Evolutionary conservation across 2,888 invertebrate genomes (phyloP).

Genomic region (Hartigia nigra): DNA sequence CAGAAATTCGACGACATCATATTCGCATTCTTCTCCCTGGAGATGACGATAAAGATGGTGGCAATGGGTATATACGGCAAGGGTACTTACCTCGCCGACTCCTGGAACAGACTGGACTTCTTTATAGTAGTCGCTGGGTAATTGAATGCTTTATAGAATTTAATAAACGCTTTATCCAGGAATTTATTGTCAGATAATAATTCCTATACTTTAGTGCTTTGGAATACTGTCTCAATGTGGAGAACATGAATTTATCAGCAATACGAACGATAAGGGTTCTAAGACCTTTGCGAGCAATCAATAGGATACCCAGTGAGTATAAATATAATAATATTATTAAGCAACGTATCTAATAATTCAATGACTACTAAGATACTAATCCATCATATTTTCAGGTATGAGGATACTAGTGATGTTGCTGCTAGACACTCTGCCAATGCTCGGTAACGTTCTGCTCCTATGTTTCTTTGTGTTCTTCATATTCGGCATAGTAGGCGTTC

Average conservation of each 20-base stretch:
- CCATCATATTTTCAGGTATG: constrained; percentile 80
- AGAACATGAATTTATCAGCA: constrained; percentile 97
- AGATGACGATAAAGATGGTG: constrained; percentile 98
- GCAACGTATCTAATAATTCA: neutral
- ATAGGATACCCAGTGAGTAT: constrained; percentile 98
- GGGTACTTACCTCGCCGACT: constrained; percentile 95
- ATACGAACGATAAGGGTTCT: constrained; percentile 98
- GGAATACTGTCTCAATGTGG: constrained; percentile 93
- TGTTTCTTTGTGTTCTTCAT: constrained; percentile 99
- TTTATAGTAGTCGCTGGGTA: constrained; percentile 98
- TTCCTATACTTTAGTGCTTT: constrained; percentile 72
- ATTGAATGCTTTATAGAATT: constrained; percentile 53
- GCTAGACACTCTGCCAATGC: constrained; percentile 98
- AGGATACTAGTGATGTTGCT: constrained; percentile 97
- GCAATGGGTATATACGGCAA: constrained; percentile 97
- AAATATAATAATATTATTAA: neutral
- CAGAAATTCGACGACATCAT: constrained; percentile 98
- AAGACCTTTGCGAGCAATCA: constrained; percentile 96
- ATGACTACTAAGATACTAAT: neutral
- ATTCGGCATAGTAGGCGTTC: constrained; percentile 99
- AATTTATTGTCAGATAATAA: neutral
- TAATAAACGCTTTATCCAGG: constrained; percentile 4
- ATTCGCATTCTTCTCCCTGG: constrained; percentile 97
- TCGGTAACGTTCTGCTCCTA: constrained; percentile 96
- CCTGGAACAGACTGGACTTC: constrained; percentile 98